Evolutionary conservation across 2,113 vertebrate genomes (phyloP), one percentile per base, ranked within the genome.

Genomic region (Nibea coibor): DNA sequence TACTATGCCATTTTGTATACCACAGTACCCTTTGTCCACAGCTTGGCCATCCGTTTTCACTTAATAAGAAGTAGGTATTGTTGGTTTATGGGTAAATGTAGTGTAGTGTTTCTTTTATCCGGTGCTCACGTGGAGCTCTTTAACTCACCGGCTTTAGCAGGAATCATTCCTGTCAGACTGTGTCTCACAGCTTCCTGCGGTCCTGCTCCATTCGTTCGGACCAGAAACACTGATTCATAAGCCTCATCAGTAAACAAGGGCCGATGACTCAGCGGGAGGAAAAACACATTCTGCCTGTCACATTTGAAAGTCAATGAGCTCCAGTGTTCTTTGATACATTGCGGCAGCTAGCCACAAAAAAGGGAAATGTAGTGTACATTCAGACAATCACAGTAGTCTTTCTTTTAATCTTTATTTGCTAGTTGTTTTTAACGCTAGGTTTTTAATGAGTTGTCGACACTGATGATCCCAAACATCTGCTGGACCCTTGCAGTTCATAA

Each of bases 391-490:
- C 74, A 19, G 43, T 14, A 28, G 70, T n/a, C 78, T 67, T 50
- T 63, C 51, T 68, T 78, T 85, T 69, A 54, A 67, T 80, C 71
- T 66, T 43, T 79, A 47, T 79, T 69, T 78, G 15, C 45, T 15
- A 57, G 20, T 56, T 20, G 26, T 72, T 64, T 68, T 73, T 54
- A 50, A 56, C 80, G 82, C 70, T 81, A 77, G 54, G 62, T 90
- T 89, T 93, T 93, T 93, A 94, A 94, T 93, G 94, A 95, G 90
- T 87, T 94, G 91, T 94, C 93, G 91, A 93, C 91, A 89, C 88
- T 63, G 85, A 86, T 91, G 92, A 94, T 90, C 87, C 85, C 87
- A 78, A 93, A 93, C 92, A 94, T 94, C 92, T 95, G 94, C 91
- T 90, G 87, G 92, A 90, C 89, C 80, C 90, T 90, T 88, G 74